Conservation (phyloP, 2,113 vertebrate genomes). For the Brachyhypopomus occidentalis region DNA sequence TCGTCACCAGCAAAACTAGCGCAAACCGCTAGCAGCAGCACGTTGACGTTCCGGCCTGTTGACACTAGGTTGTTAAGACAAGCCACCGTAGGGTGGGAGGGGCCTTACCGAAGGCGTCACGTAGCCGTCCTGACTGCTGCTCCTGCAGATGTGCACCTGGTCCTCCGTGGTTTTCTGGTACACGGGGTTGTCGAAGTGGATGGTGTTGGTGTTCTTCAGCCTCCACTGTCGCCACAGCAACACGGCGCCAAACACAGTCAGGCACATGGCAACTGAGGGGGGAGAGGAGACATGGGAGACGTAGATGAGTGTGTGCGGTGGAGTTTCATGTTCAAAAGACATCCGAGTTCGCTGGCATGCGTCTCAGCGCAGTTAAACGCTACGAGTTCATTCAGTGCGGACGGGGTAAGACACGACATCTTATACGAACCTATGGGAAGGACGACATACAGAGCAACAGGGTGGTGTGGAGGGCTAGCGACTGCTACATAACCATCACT, state of each 20-base stretch:
- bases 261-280: conserved; percentile 66
- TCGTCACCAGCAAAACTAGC: no score
- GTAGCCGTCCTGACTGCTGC: conserved; percentile 78
- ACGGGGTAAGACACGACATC: not conserved
- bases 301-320: not conserved
- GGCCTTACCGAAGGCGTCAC: conserved; percentile 79
- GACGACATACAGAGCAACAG: conserved; percentile 71
- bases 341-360: not conserved
- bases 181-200: conserved; percentile 89
- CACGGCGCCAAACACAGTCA: conserved; percentile 71
- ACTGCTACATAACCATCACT: conserved; percentile 33
- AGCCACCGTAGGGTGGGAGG: not conserved
- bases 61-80: not conserved
- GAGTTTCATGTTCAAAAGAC: not conserved
- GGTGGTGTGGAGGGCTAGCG: conserved; percentile 45
- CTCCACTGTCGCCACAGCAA: conserved; percentile 85
- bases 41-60: no score
- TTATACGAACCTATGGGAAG: conserved; percentile 79
- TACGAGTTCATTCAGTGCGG: no score
- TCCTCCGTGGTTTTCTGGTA: conserved; percentile 91
- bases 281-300: not conserved
- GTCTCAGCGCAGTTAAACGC: not conserved
- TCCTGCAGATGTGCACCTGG: conserved; percentile 83
- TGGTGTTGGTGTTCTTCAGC: conserved; percentile 83
- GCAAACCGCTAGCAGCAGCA: no score